Evolutionary conservation across 35 echinoderm and acorn worm genomes (phyloP).

Genomic region (Eucidaris tribuloides): DNA sequence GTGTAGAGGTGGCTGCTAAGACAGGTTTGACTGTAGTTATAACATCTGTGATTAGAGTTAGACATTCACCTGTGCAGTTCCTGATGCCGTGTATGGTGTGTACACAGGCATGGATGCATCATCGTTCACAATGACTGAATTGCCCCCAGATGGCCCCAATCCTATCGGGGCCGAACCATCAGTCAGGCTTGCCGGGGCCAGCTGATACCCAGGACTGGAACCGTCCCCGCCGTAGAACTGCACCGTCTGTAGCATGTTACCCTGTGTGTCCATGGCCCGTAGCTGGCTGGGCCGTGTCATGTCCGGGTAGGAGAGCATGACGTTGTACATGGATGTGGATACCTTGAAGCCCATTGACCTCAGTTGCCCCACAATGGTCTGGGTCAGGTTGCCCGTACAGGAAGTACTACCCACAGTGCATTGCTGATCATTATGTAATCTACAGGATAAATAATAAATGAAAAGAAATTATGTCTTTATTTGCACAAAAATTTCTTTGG

Average conservation of each 20-base stretch:
- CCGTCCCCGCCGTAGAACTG: not conserved
- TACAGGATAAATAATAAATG: too few relatives aligned
- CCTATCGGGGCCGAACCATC: too few relatives aligned
- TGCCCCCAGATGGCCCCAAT: not conserved
- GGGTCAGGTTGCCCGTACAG: not conserved
- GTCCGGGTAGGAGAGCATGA: constrained; percentile 1
- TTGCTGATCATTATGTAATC: not conserved
- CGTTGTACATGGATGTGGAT: constrained; percentile 14
- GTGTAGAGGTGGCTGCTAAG: too few relatives aligned
- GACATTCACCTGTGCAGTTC: too few relatives aligned
- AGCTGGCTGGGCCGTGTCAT: not conserved
- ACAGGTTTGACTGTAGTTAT: too few relatives aligned
- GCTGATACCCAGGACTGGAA: not conserved
- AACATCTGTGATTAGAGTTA: too few relatives aligned
- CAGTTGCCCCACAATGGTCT: not conserved
- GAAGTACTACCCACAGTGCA: not conserved
- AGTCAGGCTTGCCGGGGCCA: not conserved
- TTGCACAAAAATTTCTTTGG: too few relatives aligned
- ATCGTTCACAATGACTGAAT: not conserved
- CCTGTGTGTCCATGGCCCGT: not conserved
- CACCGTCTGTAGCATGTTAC: constrained; percentile 3
- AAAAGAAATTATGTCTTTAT: too few relatives aligned
- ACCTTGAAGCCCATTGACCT: constrained; percentile 21
- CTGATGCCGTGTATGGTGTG: not conserved
- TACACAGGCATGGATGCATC: not conserved